These are phyloP conservation scores for Bubo blakistoni DNA, from an alignment of 2,113 vertebrate species.

Conservation along the genomic window DNA sequence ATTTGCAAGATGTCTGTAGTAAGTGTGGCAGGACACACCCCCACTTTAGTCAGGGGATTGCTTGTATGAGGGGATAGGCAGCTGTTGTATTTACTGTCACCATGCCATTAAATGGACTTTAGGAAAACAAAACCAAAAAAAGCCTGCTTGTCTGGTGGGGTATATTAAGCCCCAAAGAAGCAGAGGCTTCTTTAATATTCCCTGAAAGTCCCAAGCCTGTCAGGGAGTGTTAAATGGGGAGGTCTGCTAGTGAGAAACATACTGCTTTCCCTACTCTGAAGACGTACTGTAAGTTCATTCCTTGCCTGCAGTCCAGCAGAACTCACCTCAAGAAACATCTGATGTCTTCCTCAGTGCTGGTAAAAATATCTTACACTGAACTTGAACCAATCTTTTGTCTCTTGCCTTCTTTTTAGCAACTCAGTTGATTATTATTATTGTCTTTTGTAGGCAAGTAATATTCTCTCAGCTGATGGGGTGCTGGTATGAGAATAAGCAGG, in stretches of 20 bases:
- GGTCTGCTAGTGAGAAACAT: neutral
- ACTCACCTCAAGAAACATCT: neutral
- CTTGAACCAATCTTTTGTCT: neutral
- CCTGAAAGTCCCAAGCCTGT: neutral
- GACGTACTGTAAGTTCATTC: fast-evolving
- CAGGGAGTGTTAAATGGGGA: neutral
- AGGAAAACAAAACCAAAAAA: neutral
- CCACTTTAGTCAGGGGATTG: neutral
- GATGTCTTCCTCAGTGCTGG: neutral
- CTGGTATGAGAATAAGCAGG: neutral
- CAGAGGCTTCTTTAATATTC: neutral
- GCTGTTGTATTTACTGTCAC: neutral
- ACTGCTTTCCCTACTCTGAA: neutral
- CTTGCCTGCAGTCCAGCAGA: neutral
- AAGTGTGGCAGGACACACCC: neutral
- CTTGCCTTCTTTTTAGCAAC: neutral
- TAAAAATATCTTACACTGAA: neutral
- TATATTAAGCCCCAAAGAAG: neutral
- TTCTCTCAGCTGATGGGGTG: neutral
- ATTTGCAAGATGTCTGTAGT: neutral
- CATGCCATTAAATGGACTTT: neutral
- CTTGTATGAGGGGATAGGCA: neutral
- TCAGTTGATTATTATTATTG: neutral
- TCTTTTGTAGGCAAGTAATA: neutral
- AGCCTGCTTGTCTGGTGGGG: neutral